Conservation (phyloP, 2,888 invertebrate species). For the Sphaerophoria taeniata region DNA sequence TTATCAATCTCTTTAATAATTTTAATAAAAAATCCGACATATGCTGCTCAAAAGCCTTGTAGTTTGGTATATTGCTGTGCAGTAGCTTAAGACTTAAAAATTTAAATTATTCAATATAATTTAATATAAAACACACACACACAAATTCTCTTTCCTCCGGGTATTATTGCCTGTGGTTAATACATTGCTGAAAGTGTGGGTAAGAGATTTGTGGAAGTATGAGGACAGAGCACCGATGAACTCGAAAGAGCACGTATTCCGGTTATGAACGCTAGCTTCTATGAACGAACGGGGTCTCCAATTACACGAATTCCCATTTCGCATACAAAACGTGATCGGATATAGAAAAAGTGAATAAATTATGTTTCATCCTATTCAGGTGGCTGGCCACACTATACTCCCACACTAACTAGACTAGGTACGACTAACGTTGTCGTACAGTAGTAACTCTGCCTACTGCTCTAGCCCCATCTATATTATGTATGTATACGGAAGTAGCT, state of each 20-base stretch:
- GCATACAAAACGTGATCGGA: constrained; percentile 74
- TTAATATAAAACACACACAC: constrained; percentile 31
- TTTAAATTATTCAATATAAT: constrained; percentile 47
- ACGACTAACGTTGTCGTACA: not conserved
- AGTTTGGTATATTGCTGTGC: no score
- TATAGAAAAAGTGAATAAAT: constrained; percentile 69
- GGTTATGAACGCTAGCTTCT: constrained; percentile 49
- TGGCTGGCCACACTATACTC: constrained; percentile 58
- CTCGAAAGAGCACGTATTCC: constrained; percentile 63
- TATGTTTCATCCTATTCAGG: constrained; percentile 70
- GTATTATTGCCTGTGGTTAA: not conserved
- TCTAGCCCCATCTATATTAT: no score
- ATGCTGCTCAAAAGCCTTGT: no score
- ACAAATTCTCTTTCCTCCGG: constrained; percentile 7
- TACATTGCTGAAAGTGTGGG: no score
- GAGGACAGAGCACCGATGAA: constrained; percentile 34
- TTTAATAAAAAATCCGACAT: no score
- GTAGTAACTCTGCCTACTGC: not conserved
- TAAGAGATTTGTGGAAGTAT: not conserved
- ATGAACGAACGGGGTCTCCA: constrained; percentile 61
- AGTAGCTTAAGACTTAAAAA: not conserved
- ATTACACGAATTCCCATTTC: constrained; percentile 72
- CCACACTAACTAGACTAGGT: not conserved
- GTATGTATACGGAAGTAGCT: not conserved
- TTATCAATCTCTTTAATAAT: no score